Evolutionary conservation across 23 tunicate species (phyloP).

Genomic region (Ciona savignyi): DNA sequence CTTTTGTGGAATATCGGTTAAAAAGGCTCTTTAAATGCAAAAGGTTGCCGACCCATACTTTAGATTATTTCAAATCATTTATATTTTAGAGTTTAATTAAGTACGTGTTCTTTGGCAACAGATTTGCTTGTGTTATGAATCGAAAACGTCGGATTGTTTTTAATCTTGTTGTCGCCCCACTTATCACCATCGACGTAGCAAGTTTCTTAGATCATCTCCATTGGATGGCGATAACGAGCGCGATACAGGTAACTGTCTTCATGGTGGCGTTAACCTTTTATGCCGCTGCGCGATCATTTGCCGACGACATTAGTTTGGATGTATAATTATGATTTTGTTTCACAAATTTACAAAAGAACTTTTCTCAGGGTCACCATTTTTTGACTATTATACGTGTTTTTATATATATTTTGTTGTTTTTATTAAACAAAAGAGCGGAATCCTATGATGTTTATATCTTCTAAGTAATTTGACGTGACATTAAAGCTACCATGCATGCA

Average conservation of each 20-base stretch:
- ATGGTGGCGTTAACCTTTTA: conserved; percentile 10
- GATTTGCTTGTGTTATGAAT: conserved; percentile 29
- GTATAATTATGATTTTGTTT: background rate
- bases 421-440: no score
- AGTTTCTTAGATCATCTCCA: conserved; percentile 29
- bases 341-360: no score
- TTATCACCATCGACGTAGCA: conserved; percentile 4
- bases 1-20: no score
- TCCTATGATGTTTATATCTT: no score
- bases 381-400: no score
- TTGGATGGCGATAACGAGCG: conserved; percentile 36
- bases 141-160: conserved; percentile 12
- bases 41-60: no score
- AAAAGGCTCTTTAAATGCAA: no score
- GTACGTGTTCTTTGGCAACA: background rate
- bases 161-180: conserved; percentile 22
- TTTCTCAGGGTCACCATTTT: no score
- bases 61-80: no score
- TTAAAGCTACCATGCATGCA: background rate
- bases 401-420: no score
- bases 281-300: conserved; percentile 9
- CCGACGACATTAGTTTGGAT: conserved; percentile 2
- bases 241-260: conserved; percentile 26
- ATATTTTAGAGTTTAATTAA: no score
- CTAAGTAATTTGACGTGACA: no score